phyloP scores from a whole-genome alignment of 2,888 invertebrate genomes.

The Lasioglossum villosulum region DNA sequence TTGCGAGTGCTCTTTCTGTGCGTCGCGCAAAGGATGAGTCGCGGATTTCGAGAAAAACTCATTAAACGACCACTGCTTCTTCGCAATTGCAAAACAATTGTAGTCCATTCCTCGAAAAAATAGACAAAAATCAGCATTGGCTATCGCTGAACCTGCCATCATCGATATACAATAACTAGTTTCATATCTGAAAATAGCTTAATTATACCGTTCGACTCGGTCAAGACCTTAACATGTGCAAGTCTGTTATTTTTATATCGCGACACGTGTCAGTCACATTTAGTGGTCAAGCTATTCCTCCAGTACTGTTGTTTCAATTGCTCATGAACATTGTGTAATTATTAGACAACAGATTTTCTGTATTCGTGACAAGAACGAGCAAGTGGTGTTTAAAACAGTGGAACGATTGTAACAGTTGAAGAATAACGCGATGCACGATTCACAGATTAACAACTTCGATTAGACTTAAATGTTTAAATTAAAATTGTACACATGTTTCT shows the following conservation, averaged over 20 bases:
- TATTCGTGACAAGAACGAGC: neutral
- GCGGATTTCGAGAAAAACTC: neutral
- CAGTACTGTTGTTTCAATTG: neutral
- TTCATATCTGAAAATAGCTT: too few relatives aligned
- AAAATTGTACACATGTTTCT: neutral
- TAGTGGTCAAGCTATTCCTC: neutral
- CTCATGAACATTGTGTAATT: neutral
- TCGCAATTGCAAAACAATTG: neutral
- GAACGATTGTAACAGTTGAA: neutral
- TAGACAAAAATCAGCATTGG: neutral
- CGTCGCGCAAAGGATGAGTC: neutral
- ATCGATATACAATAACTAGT: neutral
- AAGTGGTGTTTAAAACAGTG: neutral
- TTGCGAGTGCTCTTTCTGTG: constrained; percentile 11
- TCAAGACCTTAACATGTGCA: neutral
- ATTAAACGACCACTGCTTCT: neutral
- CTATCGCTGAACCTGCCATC: neutral
- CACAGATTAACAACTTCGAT: neutral
- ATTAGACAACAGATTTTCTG: neutral
- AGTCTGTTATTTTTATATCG: neutral
- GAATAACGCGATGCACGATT: neutral
- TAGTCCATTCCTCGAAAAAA: neutral
- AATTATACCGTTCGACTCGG: neutral
- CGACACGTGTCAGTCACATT: neutral
- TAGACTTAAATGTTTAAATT: neutral